Base-by-base conservation (phyloP, 2,888 invertebrate genomes). In the Smittia aterrima region DNA sequence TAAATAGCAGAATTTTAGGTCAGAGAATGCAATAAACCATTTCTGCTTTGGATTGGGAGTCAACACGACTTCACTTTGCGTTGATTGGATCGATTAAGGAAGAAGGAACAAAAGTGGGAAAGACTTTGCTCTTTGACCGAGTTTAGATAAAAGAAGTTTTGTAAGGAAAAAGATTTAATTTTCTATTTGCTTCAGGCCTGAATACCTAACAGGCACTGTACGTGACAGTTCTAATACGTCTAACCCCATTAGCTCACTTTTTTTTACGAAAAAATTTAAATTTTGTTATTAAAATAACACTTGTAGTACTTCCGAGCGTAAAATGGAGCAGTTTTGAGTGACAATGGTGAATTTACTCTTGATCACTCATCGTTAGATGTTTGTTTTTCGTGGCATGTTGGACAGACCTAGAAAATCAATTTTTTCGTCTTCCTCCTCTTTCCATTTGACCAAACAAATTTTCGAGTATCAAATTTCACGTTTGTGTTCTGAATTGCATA, bases 261-360 rank as follows among this genome's bases (percentile, higher is more conserved):
- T 47, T 58, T 58, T 4, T 18, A 58, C 4, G 13, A 47, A 47
- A 3, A 16, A 47, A n/a, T n/a, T 47, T 11, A 18, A 18, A 9
- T 18, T 47, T 22, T 20, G 22, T 18, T 58, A 58, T 58, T 58
- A 58, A 58, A 58, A 58, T 58, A 58, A 58, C 58, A 58, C 58
- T 58, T 58, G 58, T 58, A 58, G 47, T n/a, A 47, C 47, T 47
- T 47, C 47, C 47, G 13, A 47, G 47, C 13, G 47, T 16, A n/a
- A 64, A 64, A 25, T 64, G 25, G 64, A 64, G 22, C 64, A 64
- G 25, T 27, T 64, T 64, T 64, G 64, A 64, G 64, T 64, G 64
- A 64, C 64, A 64, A 64, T 64, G n/a, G 13, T 22, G 58, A 64
- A 27, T 18, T 25, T 64, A 64, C 64, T 25, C 27, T 64, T 64